Percentiles rank a stretch among this genome's conserved stretches.
Conservation (phyloP, 2,113 vertebrate species). For the Callipepla squamata region DNA sequence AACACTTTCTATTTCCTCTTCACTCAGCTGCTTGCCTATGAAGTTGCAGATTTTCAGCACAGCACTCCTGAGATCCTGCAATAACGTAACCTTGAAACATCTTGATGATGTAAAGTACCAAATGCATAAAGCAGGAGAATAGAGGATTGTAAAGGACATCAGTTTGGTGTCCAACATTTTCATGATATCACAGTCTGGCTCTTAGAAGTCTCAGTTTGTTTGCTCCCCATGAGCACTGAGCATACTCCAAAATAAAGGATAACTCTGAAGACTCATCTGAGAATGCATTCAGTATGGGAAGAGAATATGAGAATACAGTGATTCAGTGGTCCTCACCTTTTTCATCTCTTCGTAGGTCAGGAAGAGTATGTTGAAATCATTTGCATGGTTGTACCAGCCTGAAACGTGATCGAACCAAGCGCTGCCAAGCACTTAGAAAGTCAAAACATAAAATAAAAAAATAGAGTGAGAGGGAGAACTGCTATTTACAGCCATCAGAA, state of each 20-base stretch:
- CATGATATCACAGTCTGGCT: not conserved
- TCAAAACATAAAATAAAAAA: not conserved
- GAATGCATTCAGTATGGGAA: not conserved
- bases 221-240: not conserved
- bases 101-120: not conserved
- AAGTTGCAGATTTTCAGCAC: constrained; percentile 74
- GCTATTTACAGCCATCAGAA: not conserved
- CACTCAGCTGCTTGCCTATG: constrained; percentile 66
- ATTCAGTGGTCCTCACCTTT: constrained; percentile 61
- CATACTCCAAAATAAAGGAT: not conserved
- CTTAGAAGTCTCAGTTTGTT: not conserved
- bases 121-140: not conserved
- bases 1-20: constrained; percentile 59
- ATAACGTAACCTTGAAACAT: not conserved
- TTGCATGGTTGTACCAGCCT: constrained; percentile 74
- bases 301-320: not conserved
- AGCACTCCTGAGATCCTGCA: constrained; percentile 67
- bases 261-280: not conserved
- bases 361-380: constrained; percentile 79
- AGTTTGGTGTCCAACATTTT: not conserved
- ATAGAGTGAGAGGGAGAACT: not conserved
- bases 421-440: constrained; percentile 39
- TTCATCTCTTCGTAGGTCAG: constrained; percentile 80
- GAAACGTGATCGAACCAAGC: constrained; percentile 75
- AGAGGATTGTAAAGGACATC: not conserved